Conservation (phyloP, 1,140 invertebrate genomes). For the Eumeta japonica region DNA sequence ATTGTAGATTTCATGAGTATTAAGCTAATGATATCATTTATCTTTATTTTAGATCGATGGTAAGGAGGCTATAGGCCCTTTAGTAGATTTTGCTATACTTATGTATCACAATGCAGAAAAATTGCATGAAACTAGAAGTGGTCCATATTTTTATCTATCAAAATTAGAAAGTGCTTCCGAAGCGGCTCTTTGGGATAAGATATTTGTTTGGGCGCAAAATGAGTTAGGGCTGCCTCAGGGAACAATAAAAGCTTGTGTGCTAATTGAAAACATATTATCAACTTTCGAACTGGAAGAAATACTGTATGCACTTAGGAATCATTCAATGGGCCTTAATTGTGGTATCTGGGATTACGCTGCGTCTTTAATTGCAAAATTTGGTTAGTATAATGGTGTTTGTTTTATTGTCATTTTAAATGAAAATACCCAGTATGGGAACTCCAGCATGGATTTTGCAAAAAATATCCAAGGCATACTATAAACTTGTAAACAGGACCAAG, state of each 20-base stretch:
- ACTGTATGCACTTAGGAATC: constrained; percentile 64
- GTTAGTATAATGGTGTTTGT: constrained; percentile 29
- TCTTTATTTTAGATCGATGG: constrained; percentile 60
- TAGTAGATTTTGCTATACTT: constrained; percentile 70
- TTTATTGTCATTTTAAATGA: no score
- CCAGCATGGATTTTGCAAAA: no score
- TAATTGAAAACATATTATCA: constrained; percentile 73
- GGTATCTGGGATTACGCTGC: constrained; percentile 77
- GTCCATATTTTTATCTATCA: constrained; percentile 69
- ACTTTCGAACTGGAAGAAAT: constrained; percentile 72
- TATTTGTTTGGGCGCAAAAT: constrained; percentile 68
- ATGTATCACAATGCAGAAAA: constrained; percentile 65
- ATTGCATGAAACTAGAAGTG: constrained; percentile 56
- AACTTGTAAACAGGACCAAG: no score
- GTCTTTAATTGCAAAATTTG: constrained; percentile 70
- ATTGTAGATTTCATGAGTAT: no score
- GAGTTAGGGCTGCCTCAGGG: constrained; percentile 59
- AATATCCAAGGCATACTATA: no score
- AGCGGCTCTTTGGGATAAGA: constrained; percentile 70
- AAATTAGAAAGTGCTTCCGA: constrained; percentile 68
- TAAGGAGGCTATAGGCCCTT: constrained; percentile 63
- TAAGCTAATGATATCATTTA: no score
- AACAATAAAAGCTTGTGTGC: constrained; percentile 70
- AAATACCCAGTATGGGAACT: no score
- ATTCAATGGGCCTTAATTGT: constrained; percentile 72